phyloP scores from a whole-genome alignment of 2,797 vertebrate genomes.

The Podargus strigoides region DNA sequence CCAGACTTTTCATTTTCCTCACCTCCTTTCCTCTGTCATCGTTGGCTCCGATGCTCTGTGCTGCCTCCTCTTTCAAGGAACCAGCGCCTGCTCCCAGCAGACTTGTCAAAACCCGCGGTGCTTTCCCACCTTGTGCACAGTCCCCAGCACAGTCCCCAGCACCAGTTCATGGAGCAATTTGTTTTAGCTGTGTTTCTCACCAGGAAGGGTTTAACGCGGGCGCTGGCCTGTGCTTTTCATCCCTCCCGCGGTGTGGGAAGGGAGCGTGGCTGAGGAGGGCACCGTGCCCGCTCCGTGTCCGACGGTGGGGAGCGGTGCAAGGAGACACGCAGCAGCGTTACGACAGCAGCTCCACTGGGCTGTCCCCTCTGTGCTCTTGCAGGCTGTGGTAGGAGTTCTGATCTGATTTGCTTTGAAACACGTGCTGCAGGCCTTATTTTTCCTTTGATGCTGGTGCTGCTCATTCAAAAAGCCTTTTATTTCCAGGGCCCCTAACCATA shows the following conservation, averaged over 20 bases:
- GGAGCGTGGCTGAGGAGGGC: background rate
- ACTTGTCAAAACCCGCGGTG: fast-evolving
- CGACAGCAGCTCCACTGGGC: background rate
- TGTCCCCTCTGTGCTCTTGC: background rate
- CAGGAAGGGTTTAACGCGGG: fast-evolving
- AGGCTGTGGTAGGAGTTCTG: background rate
- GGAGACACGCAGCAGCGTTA: background rate
- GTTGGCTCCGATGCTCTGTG: fast-evolving
- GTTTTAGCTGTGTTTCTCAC: background rate
- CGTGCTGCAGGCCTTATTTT: background rate
- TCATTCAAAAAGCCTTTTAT: background rate
- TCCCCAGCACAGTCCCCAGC: too few relatives aligned
- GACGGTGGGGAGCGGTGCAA: background rate
- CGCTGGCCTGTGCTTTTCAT: background rate
- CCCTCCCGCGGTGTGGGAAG: fast-evolving
- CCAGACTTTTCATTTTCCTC: background rate
- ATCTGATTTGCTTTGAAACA: background rate
- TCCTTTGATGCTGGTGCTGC: background rate
- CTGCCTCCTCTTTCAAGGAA: background rate
- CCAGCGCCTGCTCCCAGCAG: fast-evolving
- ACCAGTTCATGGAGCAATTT: fast-evolving
- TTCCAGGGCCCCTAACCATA: background rate
- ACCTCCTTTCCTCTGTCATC: background rate
- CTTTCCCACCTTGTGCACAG: too few relatives aligned
- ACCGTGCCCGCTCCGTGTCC: fast-evolving